Conservation (phyloP, 2,113 vertebrate species). For the Malurus melanocephalus region DNA sequence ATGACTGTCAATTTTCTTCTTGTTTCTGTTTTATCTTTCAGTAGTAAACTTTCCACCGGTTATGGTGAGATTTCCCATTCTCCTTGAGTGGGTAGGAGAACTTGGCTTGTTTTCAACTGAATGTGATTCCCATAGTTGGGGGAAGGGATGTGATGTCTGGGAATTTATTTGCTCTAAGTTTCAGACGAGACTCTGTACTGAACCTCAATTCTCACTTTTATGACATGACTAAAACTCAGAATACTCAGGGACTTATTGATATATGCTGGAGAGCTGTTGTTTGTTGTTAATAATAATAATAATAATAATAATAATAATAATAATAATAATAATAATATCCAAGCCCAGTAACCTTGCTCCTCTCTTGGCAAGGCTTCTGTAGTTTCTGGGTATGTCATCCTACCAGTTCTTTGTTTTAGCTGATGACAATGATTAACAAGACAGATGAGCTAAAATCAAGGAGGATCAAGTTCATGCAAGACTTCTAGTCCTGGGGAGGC, state of each 20-base stretch:
- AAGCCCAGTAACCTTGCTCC: neutral
- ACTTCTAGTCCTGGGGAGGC: neutral
- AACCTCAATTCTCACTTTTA: neutral
- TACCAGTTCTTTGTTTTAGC: neutral
- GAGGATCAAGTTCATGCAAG: neutral
- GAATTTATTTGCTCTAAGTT: slow-evolving; percentile 5
- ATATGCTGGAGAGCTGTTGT: neutral
- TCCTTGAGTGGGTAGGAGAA: slow-evolving; percentile 9
- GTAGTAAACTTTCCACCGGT: neutral
- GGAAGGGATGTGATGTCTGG: neutral
- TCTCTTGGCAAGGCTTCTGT: neutral
- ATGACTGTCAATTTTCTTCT: neutral
- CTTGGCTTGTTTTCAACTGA: slow-evolving; percentile 44
- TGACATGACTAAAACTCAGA: neutral
- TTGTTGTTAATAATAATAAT: too few species aligned
- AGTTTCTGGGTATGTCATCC: neutral
- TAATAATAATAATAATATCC: neutral
- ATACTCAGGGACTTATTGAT: neutral
- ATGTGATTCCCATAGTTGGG: slow-evolving; percentile 21
- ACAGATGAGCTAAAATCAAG: neutral
- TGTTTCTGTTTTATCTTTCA: neutral
- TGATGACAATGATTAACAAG: neutral
- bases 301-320: neutral
- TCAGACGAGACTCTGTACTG: neutral
- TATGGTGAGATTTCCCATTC: slow-evolving; percentile 3